Evolutionary conservation across 2,888 invertebrate genomes (phyloP).

Genomic region (Neuroscelio doddi): DNA sequence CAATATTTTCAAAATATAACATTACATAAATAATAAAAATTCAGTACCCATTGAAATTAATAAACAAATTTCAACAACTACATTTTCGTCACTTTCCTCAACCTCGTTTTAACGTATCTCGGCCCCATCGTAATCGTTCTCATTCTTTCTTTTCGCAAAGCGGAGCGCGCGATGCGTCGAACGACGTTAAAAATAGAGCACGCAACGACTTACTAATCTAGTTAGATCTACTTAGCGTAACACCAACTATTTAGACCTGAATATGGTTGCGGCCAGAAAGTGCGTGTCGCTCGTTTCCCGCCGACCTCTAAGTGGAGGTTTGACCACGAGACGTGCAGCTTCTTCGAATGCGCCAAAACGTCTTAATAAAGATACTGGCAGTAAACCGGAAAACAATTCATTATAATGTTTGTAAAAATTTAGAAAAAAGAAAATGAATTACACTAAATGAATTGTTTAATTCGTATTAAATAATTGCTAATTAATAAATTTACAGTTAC

Average conservation of each 20-base stretch:
- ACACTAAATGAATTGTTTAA: no score
- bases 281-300: conserved; percentile 39
- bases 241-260: conserved; percentile 71
- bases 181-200: conserved; percentile 71
- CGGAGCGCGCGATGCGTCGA: conserved; percentile 41
- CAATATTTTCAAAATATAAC: no score
- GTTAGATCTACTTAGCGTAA: conserved; percentile 72
- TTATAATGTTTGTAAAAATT: background rate
- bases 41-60: no score
- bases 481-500: no score
- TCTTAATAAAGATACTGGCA: conserved; percentile 56
- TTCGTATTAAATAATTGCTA: no score
- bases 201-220: conserved; percentile 71
- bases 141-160: conserved; percentile 48
- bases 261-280: conserved; percentile 53
- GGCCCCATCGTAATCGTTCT: conserved; percentile 45
- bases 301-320: conserved; percentile 39
- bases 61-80: no score
- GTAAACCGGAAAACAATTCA: conserved; percentile 29
- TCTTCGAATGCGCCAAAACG: conserved; percentile 68
- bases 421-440: conserved; percentile 1
- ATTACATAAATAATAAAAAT: no score
- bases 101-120: conserved; percentile 20
- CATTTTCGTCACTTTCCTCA: no score
- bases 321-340: conserved; percentile 49